Base-by-base conservation (phyloP, 37 sponge, comb jelly and placozoan genomes). In the Haliclona indistincta region DNA sequence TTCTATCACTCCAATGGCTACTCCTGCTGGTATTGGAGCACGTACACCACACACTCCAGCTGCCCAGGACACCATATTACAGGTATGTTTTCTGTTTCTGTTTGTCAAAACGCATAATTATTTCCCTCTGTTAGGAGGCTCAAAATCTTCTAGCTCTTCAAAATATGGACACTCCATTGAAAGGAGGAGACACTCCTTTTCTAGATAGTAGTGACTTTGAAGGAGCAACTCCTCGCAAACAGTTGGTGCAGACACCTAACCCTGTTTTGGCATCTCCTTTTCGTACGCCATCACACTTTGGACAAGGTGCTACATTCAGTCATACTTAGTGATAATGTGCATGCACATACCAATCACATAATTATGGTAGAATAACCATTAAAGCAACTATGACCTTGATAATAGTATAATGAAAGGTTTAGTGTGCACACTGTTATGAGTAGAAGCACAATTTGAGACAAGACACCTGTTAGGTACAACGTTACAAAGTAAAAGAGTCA, bases 31-130 rank as follows among this genome's bases (percentile, higher is more conserved):
- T 47, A 47, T 47, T 13, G 56, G 58, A 3, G 64, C 87, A 2
- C 71, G 91, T 35, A 93, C 94, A 54, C 94, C 97, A 17, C 81
- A 86, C 5, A 93, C 94, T 30, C 94, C 97, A 0, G 94, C 91
- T 54, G 70, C 67, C 17, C 63, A 89, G 40, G 91, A 94, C 55
- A 66, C 72, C 51, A 82, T 95, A 34, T 77, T 88, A 36, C 89
- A 88, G 58, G 79, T 78, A 26, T 68, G 60, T 30, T 1, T 2
- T 19, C 40, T 5, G 20, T 44, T 20, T 2, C 0, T 30, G 53
- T 51, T 2, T 30, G 28, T 53, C 4, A 4, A 4, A 56, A 32
- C 39, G 38, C 34, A 2, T 38, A 7, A 4, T 11, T 71, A 11
- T n/a, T n/a, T 62, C 26, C 2, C 1, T 74, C 17, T 38, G 42